Evolutionary conservation across 1,140 invertebrate genomes (phyloP), one percentile per base, ranked within the genome.

Genomic region (Geopemphigus sp.): DNA sequence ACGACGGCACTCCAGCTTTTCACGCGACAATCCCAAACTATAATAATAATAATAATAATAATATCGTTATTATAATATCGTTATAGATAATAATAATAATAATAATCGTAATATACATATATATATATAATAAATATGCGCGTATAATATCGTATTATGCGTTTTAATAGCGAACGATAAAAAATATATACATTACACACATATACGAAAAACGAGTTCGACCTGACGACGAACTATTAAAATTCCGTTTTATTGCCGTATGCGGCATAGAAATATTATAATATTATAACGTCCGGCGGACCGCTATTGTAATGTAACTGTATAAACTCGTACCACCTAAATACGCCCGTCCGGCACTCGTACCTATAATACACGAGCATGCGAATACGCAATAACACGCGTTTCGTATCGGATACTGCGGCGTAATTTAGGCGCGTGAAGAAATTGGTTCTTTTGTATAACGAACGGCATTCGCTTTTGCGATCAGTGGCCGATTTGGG

Each of bases 121-220:
- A n/a, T n/a, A n/a, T n/a, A n/a, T n/a, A n/a, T n/a, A n/a, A n/a
- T n/a, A n/a, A n/a, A n/a, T n/a, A n/a, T n/a, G n/a, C n/a, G n/a
- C n/a, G 15, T 50, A 64, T 64, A 64, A n/a, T 39, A 50, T 47
- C n/a, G 66, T 72, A 47, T 29, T 72, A 24, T 54, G 17, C 68
- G 17, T 72, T 72, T 39, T 72, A 72, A 72, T 72, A 72, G 68
- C 68, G 50, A 12, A 72, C 50, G 68, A 72, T 54, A 72, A 72
- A 66, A 72, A 54, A 72, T n/a, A 50, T 10, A 24, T n/a, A n/a
- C n/a, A n/a, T n/a, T n/a, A n/a, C n/a, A n/a, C n/a, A n/a, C n/a
- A 57, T 54, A 54, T 54, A 72, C 50, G 24, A 72, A 54, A 72
- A 72, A 72, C 50, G 29, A 53, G 68, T 72, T 1, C 24, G 50